Conservation (phyloP, 2,797 vertebrate genomes). For the Tapirus indicus region DNA sequence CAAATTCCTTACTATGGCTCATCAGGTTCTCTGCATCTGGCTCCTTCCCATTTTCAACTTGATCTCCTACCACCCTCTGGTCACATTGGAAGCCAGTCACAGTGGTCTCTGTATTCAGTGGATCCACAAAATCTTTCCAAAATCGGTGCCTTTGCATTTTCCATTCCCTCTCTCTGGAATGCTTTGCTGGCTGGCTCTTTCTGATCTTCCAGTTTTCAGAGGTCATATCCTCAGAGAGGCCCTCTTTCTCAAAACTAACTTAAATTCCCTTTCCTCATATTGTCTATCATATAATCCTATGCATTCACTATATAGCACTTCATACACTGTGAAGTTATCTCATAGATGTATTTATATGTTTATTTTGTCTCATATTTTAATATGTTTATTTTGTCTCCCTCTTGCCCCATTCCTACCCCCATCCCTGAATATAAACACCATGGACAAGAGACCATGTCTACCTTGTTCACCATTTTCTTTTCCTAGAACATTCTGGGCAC, state of each 20-base stretch:
- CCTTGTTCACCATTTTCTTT: constrained; percentile 22
- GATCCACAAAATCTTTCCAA: neutral
- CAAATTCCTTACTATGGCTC: neutral
- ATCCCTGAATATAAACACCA: neutral
- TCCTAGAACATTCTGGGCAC: neutral
- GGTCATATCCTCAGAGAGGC: neutral
- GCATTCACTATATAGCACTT: neutral
- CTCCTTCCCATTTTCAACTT: constrained; percentile 2
- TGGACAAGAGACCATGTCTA: neutral
- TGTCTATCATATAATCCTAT: neutral
- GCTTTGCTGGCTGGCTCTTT: neutral
- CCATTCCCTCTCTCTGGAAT: neutral
- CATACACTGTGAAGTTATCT: neutral
- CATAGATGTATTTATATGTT: neutral
- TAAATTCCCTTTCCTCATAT: neutral
- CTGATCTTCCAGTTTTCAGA: neutral
- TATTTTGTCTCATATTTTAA: neutral
- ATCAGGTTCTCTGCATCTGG: neutral
- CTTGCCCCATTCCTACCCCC: neutral
- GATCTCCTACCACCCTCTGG: neutral
- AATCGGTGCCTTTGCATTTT: neutral
- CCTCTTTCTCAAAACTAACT: neutral
- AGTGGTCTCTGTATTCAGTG: neutral
- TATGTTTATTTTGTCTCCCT: neutral
- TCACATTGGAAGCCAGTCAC: neutral